phyloP scores from a whole-genome alignment of 2,797 vertebrate genomes.

The Nannoperca obscura region DNA sequence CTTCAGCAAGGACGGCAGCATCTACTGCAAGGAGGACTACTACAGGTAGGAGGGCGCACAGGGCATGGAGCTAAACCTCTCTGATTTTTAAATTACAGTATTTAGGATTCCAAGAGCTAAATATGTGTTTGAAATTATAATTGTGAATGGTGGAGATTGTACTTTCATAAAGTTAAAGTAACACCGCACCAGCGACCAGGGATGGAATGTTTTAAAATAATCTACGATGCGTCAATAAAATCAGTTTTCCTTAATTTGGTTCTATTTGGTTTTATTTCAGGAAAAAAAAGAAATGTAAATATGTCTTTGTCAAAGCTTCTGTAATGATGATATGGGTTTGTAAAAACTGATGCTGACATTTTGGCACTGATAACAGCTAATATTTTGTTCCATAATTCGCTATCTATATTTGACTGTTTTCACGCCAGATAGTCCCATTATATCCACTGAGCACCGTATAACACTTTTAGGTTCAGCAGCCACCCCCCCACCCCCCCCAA shows the following conservation, averaged over 20 bases:
- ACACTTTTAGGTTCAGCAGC: conserved; percentile 35
- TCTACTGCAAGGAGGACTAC: conserved; percentile 99
- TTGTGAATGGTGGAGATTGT: background rate
- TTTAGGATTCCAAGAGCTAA: background rate
- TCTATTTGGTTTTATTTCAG: background rate
- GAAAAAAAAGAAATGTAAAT: background rate
- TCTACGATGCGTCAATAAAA: background rate
- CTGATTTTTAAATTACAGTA: background rate
- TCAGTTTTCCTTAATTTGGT: background rate
- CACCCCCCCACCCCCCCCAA: background rate
- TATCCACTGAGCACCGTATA: background rate
- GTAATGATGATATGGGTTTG: background rate
- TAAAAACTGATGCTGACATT: background rate
- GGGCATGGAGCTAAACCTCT: background rate
- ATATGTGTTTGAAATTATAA: background rate
- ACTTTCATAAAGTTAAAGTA: background rate
- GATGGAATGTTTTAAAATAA: background rate
- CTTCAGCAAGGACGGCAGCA: conserved; percentile 99
- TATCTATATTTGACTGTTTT: background rate
- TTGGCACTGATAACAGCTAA: background rate
- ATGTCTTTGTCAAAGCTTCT: background rate
- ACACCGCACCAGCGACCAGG: background rate
- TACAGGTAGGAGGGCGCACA: conserved; percentile 89
- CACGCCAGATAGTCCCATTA: background rate
- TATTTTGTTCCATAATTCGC: background rate